Percentiles rank a stretch among this genome's conserved stretches.
These are phyloP conservation scores for Gymnobelideus leadbeateri DNA, from an alignment of 2,113 vertebrate genomes.

Conservation along the genomic window DNA sequence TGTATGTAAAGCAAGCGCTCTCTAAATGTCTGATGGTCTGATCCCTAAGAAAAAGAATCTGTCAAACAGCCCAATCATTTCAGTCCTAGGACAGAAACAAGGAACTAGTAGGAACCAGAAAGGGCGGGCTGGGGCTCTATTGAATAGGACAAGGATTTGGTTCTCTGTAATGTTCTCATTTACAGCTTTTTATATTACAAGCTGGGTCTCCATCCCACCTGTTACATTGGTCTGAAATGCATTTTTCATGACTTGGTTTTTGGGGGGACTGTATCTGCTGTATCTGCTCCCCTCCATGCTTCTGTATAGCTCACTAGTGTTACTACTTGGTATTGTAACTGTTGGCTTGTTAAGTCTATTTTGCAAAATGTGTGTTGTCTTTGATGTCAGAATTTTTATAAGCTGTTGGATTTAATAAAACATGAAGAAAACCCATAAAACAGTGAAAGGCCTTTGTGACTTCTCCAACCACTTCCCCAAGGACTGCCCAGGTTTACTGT, in stretches of 20 bases:
- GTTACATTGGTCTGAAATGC: slow-evolving; percentile 29
- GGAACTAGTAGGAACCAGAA: background rate
- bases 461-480: slow-evolving; percentile 18
- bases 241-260: slow-evolving; percentile 34
- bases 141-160: slow-evolving; percentile 42
- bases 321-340: too few relatives aligned
- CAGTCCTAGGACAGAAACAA: background rate
- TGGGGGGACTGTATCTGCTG: slow-evolving; percentile 39
- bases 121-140: background rate
- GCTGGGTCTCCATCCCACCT: slow-evolving; percentile 19
- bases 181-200: background rate
- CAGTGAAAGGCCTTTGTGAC: slow-evolving; percentile 54
- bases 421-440: slow-evolving; percentile 47
- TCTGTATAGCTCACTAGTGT: slow-evolving; percentile 10
- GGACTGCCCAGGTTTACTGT: background rate
- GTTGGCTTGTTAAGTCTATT: slow-evolving; percentile 47
- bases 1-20: background rate
- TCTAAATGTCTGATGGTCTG: background rate
- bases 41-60: background rate
- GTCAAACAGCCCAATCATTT: slow-evolving; percentile 8
- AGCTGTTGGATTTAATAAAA: slow-evolving; percentile 61
- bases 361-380: slow-evolving; percentile 67
- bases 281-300: background rate
- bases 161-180: background rate
- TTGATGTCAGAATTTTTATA: slow-evolving; percentile 72